Percentiles rank a stretch among this genome's conserved stretches.
These are phyloP conservation scores for Xestia xanthographa DNA, from an alignment of 2,888 invertebrate species.

Conservation along the genomic window DNA sequence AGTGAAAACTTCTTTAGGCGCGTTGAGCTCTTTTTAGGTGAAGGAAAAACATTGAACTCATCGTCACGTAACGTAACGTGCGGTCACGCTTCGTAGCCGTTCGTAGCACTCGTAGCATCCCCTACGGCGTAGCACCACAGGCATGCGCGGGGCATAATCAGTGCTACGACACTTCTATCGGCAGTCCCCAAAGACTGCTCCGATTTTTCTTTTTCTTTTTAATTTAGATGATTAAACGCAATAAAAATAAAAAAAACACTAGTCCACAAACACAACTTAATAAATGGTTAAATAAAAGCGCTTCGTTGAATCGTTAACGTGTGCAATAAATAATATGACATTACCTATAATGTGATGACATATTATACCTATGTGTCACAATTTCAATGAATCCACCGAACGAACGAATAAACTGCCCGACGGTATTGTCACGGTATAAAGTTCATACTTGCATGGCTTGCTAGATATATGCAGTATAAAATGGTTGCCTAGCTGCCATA, in stretches of 20 bases:
- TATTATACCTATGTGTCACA: too few relatives aligned
- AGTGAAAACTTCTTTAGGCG: too few relatives aligned
- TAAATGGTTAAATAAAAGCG: neutral
- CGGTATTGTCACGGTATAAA: neutral
- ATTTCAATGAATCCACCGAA: neutral
- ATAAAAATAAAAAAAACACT: neutral
- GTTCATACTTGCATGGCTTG: neutral
- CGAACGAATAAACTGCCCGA: neutral
- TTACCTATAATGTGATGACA: neutral
- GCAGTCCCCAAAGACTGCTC: too few relatives aligned
- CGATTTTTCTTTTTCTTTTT: too few relatives aligned
- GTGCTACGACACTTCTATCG: too few relatives aligned
- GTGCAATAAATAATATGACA: constrained; percentile 1
- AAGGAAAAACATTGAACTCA: too few relatives aligned
- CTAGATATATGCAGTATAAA: neutral
- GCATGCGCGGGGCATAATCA: too few relatives aligned
- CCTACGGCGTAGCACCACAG: too few relatives aligned
- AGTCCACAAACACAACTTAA: neutral
- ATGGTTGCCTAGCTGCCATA: constrained; percentile 7
- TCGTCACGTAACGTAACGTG: too few relatives aligned
- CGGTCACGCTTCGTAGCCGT: too few relatives aligned
- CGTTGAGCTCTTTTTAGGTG: too few relatives aligned
- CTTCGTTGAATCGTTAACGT: neutral
- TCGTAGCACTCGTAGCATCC: too few relatives aligned
- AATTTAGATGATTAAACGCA: neutral